phyloP scores from a whole-genome alignment of 1,140 invertebrate genomes.

The Procambarus virginalis region DNA sequence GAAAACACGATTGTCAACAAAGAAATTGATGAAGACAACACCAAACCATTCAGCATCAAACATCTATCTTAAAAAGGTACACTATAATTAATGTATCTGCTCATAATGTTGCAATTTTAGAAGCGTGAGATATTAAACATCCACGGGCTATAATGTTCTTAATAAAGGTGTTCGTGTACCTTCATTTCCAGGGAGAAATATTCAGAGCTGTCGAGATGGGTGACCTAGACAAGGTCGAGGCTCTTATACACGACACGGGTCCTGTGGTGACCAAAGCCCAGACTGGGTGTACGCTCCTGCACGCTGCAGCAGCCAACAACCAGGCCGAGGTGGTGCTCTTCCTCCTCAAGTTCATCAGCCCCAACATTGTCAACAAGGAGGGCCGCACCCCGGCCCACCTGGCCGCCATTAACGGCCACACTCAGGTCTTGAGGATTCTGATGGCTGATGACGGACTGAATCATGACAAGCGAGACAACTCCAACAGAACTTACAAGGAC shows the following conservation, averaged over 20 bases:
- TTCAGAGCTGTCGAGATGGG: constrained; percentile 37
- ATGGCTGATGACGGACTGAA: constrained; percentile 30
- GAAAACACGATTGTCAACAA: no score
- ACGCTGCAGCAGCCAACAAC: not conserved
- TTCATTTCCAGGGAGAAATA: constrained; percentile 2
- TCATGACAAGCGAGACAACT: constrained; percentile 14
- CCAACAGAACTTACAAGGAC: constrained; percentile 27
- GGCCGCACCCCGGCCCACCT: constrained; percentile 49
- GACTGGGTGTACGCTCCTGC: constrained; percentile 32
- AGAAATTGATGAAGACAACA: no score
- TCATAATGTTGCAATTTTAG: no score
- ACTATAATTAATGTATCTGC: no score
- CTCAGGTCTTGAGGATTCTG: constrained; percentile 40
- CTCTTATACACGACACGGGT: constrained; percentile 37
- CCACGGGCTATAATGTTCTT: no score
- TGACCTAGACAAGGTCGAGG: constrained; percentile 4
- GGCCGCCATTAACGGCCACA: constrained; percentile 53
- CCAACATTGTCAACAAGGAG: constrained; percentile 42
- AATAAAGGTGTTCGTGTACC: no score
- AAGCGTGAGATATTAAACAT: no score
- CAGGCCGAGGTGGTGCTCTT: constrained; percentile 38
- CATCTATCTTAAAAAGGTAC: no score
- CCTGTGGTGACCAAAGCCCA: not conserved
- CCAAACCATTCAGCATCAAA: no score
- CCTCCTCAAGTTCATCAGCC: constrained; percentile 34